phyloP scores from a whole-genome alignment of 2,797 vertebrate species.

The Mastacembelus armatus region DNA sequence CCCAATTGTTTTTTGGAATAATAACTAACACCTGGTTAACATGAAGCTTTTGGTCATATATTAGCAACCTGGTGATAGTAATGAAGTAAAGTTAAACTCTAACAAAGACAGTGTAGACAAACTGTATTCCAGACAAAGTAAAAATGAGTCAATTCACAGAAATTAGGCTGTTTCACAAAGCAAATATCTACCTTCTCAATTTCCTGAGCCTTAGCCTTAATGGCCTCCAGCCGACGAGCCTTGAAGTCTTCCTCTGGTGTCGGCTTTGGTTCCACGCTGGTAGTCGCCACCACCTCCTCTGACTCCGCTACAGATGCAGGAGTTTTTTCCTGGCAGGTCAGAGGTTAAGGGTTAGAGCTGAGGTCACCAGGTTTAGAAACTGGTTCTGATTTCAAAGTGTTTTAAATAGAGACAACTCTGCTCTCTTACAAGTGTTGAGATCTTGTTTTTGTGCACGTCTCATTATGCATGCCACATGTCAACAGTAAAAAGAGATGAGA shows the following conservation, averaged over 20 bases:
- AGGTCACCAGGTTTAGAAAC: constrained; percentile 73
- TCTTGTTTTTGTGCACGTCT: constrained; percentile 54
- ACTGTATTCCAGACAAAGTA: no score
- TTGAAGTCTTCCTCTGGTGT: constrained; percentile 67
- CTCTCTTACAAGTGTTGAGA: constrained; percentile 50
- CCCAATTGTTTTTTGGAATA: background rate
- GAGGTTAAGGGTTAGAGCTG: constrained; percentile 68
- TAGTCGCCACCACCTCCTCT: constrained; percentile 55
- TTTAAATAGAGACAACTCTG: constrained; percentile 56
- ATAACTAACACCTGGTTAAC: background rate
- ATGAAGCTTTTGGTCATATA: background rate
- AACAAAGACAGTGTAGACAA: constrained; percentile 1
- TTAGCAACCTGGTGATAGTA: background rate
- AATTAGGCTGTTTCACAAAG: constrained; percentile 11
- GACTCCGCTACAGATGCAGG: constrained; percentile 58
- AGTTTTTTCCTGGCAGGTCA: constrained; percentile 74
- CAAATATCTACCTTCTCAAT: constrained; percentile 80
- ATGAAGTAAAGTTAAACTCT: background rate
- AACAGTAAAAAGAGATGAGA: constrained; percentile 43
- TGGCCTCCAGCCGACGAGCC: constrained; percentile 70
- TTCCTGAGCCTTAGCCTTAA: constrained; percentile 79
- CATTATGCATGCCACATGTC: constrained; percentile 43
- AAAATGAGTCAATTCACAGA: constrained; percentile 18
- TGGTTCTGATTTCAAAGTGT: constrained; percentile 80
- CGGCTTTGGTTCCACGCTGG: constrained; percentile 61